Base-by-base conservation (phyloP, 2,888 invertebrate genomes). In the Nemapogon koenigi region DNA sequence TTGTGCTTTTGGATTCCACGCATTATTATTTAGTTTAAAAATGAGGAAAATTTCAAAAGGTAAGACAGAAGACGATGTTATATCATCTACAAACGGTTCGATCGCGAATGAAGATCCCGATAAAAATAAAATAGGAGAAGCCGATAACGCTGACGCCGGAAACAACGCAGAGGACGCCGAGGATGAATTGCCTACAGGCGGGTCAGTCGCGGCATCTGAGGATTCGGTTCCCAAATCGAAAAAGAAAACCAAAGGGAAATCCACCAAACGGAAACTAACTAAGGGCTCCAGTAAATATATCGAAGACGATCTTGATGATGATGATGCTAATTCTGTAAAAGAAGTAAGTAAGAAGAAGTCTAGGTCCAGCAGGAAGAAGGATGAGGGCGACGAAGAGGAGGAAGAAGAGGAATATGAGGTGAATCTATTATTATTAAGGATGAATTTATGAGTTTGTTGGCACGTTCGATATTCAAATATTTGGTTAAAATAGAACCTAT, bases 351-450 rank as follows among this genome's bases (percentile, higher is more conserved):
- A 68, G 50, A 56, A 69, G 48, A 58, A 53, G 38, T 51, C 57
- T 39, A 54, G 55, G 40, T 48, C 55, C 16, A 62, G 58, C 47
- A 51, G 47, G 41, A 62, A 62, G 54, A 40, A 36, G 40, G 26
- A 45, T 52, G 35, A 72, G 65, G 44, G 48, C 16, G 46, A 51
- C 2, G 68, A 64, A 7, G 70, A 72, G 43, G 58, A 54, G 35
- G 49, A 51, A 31, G 49, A 66, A 38, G 65, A 75, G 40, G 83
- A 82, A 41, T 83, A 81, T 45, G 83, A 84, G 80, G 84, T 82
- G 46, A 38, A 41, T 35, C 35, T 36, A 15, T 30, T 16, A n/a
- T 6, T 28, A 28, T 28, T 28, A 6, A 4, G 11, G n/a, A n/a
- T n/a, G n/a, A n/a, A n/a, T 28, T 4, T 6, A 11, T 28, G 11